These are phyloP conservation scores for Lissonota sp. DNA, from an alignment of 2,888 invertebrate genomes.

Conservation along the genomic window DNA sequence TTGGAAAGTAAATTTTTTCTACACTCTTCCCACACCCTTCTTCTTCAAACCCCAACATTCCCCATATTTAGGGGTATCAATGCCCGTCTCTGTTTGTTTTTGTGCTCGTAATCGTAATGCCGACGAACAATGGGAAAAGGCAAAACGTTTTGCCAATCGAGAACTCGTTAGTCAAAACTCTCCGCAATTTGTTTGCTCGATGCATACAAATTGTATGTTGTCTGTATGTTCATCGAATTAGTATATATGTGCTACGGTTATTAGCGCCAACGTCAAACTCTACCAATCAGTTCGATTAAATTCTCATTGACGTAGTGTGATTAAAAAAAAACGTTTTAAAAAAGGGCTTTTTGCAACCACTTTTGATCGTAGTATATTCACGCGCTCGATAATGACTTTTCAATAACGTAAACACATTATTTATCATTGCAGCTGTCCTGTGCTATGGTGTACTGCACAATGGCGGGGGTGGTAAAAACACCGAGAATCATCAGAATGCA, in stretches of 20 bases:
- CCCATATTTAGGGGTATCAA: background rate
- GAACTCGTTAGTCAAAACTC: slow-evolving; percentile 59
- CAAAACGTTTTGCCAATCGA: slow-evolving; percentile 58
- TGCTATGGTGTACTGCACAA: slow-evolving; percentile 76
- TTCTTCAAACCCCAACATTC: too few species aligned
- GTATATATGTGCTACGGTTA: background rate
- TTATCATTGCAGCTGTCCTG: slow-evolving; percentile 75
- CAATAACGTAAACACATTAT: background rate
- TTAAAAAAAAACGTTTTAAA: too few species aligned
- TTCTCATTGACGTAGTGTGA: slow-evolving; percentile 5
- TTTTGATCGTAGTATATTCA: background rate
- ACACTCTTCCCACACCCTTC: background rate
- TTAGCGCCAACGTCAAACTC: slow-evolving; percentile 28
- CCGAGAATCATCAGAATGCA: slow-evolving; percentile 82
- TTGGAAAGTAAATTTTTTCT: slow-evolving; percentile 44
- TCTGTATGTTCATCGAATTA: slow-evolving; percentile 1
- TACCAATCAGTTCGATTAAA: slow-evolving; percentile 49
- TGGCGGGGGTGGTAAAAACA: slow-evolving; percentile 76
- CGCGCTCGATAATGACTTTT: background rate
- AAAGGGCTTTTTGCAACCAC: too few species aligned
- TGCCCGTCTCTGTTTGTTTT: background rate
- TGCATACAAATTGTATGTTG: slow-evolving; percentile 7
- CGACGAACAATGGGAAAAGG: slow-evolving; percentile 45
- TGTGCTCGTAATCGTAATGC: slow-evolving; percentile 15
- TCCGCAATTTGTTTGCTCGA: slow-evolving; percentile 20